Base-by-base conservation (phyloP, 2,888 invertebrate species). In the Chirona hameri region DNA sequence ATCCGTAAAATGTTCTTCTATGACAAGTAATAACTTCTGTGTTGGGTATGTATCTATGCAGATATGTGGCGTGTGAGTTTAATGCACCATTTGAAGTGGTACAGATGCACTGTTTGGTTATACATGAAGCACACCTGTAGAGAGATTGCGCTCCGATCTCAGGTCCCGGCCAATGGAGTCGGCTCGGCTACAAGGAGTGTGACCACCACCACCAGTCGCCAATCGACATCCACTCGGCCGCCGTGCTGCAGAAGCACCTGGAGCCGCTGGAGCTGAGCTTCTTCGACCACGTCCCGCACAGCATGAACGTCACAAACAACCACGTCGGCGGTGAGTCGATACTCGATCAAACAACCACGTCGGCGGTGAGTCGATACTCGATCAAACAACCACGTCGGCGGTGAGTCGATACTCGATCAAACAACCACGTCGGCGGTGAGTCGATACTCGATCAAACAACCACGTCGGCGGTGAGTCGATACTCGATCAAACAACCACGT, bases 121-220 rank as follows among this genome's bases (percentile, higher is more conserved):
- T 55, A 2, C 55, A 55, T 24, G 2, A 7, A 24, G 21, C 60
- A 21, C 10, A 1, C 7, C 60, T 24, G 24, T 18, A 4, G 60
- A 24, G 24, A 60, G 18, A 24, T 60, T 24, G 24, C 3, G 9
- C 7, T 24, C 14, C 2, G 9, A 24, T 12, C 24, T 21, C 65
- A 65, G 65, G 65, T n/a, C 65, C 65, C 10, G 27, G n/a, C 10
- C 12, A 65, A 24, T 65, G 65, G 65, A 65, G 65, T n/a, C 27
- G 27, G 10, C 65, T 65, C n/a, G 65, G 65, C n/a, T 65, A 65
- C 65, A 65, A 65, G 27, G 65, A 65, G 10, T 65, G 65, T 12
- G 65, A 65, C 65, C 65, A 65, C 65, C 65, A 65, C 65, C 65
- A n/a, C 9, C 65, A 65, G 65, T 65, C 65, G 27, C 65, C 65